These are phyloP conservation scores for Formicarius rufipectus DNA, from an alignment of 2,113 vertebrate genomes.

Conservation along the genomic window DNA sequence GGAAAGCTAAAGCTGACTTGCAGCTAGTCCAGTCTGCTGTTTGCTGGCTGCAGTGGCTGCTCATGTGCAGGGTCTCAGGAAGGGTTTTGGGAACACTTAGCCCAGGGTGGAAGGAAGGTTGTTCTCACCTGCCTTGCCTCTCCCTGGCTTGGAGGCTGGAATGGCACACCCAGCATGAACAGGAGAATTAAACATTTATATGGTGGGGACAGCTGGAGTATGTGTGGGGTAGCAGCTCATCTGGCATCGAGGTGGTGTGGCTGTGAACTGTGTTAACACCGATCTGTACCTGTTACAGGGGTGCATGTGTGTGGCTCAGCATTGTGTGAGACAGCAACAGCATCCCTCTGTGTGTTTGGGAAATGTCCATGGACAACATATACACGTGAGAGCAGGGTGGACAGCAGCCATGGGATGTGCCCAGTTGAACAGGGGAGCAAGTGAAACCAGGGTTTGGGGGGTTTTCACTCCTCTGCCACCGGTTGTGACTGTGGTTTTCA, in stretches of 20 bases:
- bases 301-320: neutral
- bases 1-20: neutral
- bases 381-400: neutral
- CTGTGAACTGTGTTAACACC: neutral
- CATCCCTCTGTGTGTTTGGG: neutral
- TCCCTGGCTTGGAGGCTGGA: neutral
- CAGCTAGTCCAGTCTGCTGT: neutral
- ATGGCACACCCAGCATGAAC: neutral
- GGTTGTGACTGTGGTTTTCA: neutral
- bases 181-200: neutral
- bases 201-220: neutral
- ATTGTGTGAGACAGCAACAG: neutral
- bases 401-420: neutral
- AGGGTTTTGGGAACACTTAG: neutral
- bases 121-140: neutral
- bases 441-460: neutral
- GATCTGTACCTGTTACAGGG: neutral
- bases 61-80: accelerated
- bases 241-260: neutral
- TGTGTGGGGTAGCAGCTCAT: neutral
- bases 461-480: neutral
- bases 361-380: neutral
- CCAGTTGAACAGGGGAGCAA: neutral
- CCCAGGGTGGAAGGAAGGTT: neutral
- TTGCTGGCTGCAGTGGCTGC: neutral